phyloP scores from a whole-genome alignment of 30 jellyfish, hydroid and myxozoan species.

The Chrysaora quinquecirrha region DNA sequence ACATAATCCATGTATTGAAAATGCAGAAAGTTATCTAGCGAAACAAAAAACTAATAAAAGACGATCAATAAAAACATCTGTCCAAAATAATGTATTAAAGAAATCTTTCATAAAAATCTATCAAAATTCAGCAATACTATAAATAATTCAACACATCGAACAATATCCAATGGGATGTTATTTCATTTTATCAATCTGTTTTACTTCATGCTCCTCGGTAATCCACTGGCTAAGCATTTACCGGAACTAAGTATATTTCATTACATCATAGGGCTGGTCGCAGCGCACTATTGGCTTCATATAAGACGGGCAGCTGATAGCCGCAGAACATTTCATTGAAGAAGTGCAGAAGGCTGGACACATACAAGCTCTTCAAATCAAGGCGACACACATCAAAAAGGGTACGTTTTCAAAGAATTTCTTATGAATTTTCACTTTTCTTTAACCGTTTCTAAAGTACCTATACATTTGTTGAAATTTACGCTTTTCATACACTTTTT shows the following conservation, averaged over 20 bases:
- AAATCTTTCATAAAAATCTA: conserved; percentile 38
- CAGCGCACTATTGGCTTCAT: not conserved
- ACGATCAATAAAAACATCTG: conserved; percentile 60
- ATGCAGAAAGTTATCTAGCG: conserved; percentile 8
- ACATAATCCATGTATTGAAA: conserved; percentile 41
- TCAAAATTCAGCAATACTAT: conserved; percentile 9
- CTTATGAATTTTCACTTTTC: no score
- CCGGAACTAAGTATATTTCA: not conserved
- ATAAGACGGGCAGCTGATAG: not conserved
- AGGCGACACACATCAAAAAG: no score
- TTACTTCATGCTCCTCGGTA: not conserved
- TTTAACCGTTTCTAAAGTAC: no score
- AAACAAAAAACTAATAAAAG: conserved; percentile 45
- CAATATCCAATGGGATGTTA: not conserved
- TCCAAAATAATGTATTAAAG: conserved; percentile 10
- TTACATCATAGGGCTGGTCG: not conserved
- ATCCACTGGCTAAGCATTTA: not conserved
- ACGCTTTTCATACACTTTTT: no score
- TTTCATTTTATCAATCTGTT: not conserved
- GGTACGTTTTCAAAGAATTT: no score
- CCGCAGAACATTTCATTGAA: no score
- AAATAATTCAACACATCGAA: conserved; percentile 33
- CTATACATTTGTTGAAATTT: no score
- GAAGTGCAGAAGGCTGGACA: no score
- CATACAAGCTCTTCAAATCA: no score